Evolutionary conservation across 92 coral and sea anemone genomes (phyloP), one percentile per base, ranked within the genome.

Genomic region (Umimayanthus chanpuru): DNA sequence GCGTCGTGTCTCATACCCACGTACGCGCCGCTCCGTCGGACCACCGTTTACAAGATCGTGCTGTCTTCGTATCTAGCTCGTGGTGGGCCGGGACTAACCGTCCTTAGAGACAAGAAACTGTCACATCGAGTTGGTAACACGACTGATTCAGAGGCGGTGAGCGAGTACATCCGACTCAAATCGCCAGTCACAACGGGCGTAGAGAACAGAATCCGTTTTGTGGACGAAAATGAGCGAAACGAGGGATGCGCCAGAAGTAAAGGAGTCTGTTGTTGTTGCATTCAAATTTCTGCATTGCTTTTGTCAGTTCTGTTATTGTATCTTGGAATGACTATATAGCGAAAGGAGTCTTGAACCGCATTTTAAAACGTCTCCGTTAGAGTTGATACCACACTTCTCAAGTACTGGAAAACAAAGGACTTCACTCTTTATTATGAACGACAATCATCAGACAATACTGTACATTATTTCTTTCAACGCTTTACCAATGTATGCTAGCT

Each of bases 31-130:
- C 91, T 96, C 53, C 81, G 78, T 84, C 44, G 56, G 75, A 72
- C 91, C 9, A 80, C 87, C 11, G 76, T 85, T 21, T 96, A 96
- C 94, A 96, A 91, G 85, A 90, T 96, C 55, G 88, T 95, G 39
- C 85, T 92, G 7, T 64, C 90, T 73, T 95, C 99, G 26, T 96
- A 94, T 73, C 86, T 93, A 70, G 93, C 90, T 12, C 76, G 89
- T 6, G 94, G 93, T 11, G 95, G 96, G 18, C 91, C 90, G 20
- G 94, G 94, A 0, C 87, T 90, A 21, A 76, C 89, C 71, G 88
- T 89, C 2, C 80, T 91, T 29, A 91, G n/a, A 18, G 94, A 90
- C 28, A 95, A 81, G 87, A 86, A 81, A 79, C 90, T 93, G 25
- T 89, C 96, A 40, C 94, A 93, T 77, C 73, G 66, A 53, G 89